A percentile compares a stretch with the other conserved stretches of the same genome.
phyloP scores from a whole-genome alignment of 2,888 invertebrate genomes.

The Sepioteuthis lessoniana region DNA sequence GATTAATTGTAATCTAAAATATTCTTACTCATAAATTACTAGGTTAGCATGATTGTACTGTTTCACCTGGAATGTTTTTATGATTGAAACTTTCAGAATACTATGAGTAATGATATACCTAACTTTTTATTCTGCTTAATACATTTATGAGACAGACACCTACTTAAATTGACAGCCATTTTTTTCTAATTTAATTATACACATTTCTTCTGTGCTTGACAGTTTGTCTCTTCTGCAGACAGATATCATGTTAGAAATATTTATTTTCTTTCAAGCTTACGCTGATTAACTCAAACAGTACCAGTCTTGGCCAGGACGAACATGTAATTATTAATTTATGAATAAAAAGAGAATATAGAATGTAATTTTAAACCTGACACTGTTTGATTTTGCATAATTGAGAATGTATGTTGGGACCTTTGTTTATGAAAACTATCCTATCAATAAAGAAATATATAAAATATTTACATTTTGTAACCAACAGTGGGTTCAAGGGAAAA shows the following conservation, averaged over 20 bases:
- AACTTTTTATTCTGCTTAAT: background rate
- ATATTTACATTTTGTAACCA: no score
- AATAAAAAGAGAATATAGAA: background rate
- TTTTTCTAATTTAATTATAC: background rate
- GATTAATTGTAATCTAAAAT: background rate
- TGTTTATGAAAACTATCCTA: no score
- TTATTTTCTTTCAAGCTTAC: background rate
- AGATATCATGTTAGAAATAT: background rate
- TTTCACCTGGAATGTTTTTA: no score
- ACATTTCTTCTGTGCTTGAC: background rate
- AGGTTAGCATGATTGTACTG: background rate
- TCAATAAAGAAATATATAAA: no score
- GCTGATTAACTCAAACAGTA: background rate
- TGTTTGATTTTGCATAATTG: background rate
- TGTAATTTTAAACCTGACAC: background rate
- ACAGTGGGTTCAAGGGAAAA: no score
- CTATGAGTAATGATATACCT: background rate
- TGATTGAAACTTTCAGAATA: no score
- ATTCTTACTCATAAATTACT: background rate
- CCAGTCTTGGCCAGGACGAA: background rate
- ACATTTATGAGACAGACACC: background rate
- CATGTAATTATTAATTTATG: background rate
- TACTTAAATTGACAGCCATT: background rate
- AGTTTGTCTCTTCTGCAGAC: no score
- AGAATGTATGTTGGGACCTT: no score